phyloP scores from a whole-genome alignment of 2,888 invertebrate genomes.

The Periphyllus acericola region DNA sequence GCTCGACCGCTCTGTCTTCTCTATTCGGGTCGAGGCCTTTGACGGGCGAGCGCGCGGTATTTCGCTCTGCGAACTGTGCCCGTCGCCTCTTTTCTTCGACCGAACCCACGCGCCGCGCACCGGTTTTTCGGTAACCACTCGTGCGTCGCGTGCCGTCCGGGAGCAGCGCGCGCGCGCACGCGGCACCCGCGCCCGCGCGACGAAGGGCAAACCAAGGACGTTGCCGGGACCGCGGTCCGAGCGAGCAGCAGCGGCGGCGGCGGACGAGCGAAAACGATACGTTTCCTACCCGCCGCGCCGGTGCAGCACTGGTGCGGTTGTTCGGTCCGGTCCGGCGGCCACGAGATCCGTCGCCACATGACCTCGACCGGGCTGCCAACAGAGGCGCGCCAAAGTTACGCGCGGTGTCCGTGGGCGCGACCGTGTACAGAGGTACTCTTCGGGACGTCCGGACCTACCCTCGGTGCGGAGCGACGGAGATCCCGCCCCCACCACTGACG shows the following conservation, averaged over 20 bases:
- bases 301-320: not conserved
- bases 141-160: not conserved
- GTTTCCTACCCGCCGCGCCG: constrained; percentile 32
- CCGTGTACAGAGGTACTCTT: too few species aligned
- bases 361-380: not conserved
- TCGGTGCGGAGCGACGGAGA: too few species aligned
- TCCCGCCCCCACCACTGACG: too few species aligned
- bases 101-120: not conserved
- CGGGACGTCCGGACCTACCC: too few species aligned
- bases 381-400: not conserved
- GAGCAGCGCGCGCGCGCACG: too few species aligned
- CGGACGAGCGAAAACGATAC: constrained; percentile 39
- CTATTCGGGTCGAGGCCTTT: constrained; percentile 27
- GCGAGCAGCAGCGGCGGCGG: too few species aligned
- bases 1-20: too few species aligned
- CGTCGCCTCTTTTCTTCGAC: not conserved
- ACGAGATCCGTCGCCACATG: not conserved
- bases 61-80: not conserved
- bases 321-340: not conserved
- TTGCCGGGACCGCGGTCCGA: constrained; percentile 35
- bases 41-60: not conserved
- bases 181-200: not conserved
- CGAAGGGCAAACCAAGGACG: constrained; percentile 61
- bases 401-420: too few species aligned
- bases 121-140: not conserved